Percentiles rank a stretch among this genome's conserved stretches.
Conservation (phyloP, 1,140 invertebrate genomes). For the Radopholus similis region DNA sequence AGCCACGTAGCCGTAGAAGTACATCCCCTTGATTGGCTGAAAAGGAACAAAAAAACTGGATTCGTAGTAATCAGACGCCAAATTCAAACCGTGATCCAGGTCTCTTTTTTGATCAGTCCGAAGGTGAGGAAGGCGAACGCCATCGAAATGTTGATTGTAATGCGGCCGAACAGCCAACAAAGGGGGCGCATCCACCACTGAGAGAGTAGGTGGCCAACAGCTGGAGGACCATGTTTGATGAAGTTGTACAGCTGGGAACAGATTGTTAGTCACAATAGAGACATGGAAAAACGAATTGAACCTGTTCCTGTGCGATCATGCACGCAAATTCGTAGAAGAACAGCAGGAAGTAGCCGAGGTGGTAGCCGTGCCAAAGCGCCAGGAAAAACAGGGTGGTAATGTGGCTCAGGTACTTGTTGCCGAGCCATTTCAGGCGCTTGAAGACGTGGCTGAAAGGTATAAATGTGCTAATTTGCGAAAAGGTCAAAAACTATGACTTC, state of each 20-base stretch:
- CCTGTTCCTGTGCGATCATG: slow-evolving; percentile 54
- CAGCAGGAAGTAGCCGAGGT: slow-evolving; percentile 63
- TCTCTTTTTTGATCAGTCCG: slow-evolving; percentile 57
- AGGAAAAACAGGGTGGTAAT: slow-evolving; percentile 62
- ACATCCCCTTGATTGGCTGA: slow-evolving; percentile 52
- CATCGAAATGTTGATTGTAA: slow-evolving; percentile 54
- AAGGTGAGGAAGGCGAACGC: slow-evolving; percentile 59
- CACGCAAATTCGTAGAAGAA: slow-evolving; percentile 63
- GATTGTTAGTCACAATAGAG: background rate
- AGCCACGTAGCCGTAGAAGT: slow-evolving; percentile 53
- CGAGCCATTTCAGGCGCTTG: slow-evolving; percentile 62
- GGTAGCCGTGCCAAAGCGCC: slow-evolving; percentile 64
- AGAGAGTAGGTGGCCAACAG: slow-evolving; percentile 35
- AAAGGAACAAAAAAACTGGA: slow-evolving; percentile 17
- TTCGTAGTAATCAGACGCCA: background rate
- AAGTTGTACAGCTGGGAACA: slow-evolving; percentile 50
- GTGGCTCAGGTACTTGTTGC: slow-evolving; percentile 62
- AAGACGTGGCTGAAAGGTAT: slow-evolving; percentile 63
- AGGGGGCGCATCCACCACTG: slow-evolving; percentile 41
- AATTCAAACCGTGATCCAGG: slow-evolving; percentile 49
- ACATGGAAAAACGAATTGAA: slow-evolving; percentile 20
- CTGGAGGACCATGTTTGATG: slow-evolving; percentile 40
- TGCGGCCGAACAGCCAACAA: slow-evolving; percentile 52
- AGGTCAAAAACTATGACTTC: slow-evolving; percentile 52
- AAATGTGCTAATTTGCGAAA: background rate